Conservation (phyloP, 2,888 invertebrate genomes). For the Masnerella sp. region DNA sequence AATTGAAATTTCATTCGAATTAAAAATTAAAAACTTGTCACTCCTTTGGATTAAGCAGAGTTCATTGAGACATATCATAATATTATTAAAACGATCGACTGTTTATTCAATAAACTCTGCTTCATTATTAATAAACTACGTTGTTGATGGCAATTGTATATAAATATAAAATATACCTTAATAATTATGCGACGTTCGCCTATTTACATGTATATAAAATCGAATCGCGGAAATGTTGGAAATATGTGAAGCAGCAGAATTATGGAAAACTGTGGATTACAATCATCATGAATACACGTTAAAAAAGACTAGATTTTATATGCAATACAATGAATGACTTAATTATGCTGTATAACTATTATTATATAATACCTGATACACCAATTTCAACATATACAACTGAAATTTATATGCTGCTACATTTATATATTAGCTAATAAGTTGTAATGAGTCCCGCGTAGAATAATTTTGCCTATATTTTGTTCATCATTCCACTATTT, state of each 20-base stretch:
- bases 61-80: not conserved
- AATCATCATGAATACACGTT: constrained; percentile 53
- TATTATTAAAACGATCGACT: not conserved
- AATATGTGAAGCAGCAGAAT: constrained; percentile 9
- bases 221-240: constrained; percentile 23
- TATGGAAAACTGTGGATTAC: constrained; percentile 22
- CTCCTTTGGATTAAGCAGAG: not conserved
- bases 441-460: too few relatives aligned
- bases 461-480: too few relatives aligned
- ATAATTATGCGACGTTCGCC: constrained; percentile 54
- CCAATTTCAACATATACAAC: constrained; percentile 27
- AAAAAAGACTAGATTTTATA: constrained; percentile 71
- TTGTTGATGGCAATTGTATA: constrained; percentile 63
- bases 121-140: constrained; percentile 30
- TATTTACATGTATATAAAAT: constrained; percentile 26
- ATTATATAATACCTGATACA: constrained; percentile 34
- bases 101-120: constrained; percentile 1
- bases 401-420: too few relatives aligned
- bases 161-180: constrained; percentile 68
- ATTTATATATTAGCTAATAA: too few relatives aligned
- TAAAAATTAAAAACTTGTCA: not conserved
- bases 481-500: too few relatives aligned
- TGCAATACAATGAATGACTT: constrained; percentile 56
- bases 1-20: not conserved
- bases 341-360: constrained; percentile 64